Conservation (phyloP, 1,140 invertebrate species). For the Apis florea region DNA sequence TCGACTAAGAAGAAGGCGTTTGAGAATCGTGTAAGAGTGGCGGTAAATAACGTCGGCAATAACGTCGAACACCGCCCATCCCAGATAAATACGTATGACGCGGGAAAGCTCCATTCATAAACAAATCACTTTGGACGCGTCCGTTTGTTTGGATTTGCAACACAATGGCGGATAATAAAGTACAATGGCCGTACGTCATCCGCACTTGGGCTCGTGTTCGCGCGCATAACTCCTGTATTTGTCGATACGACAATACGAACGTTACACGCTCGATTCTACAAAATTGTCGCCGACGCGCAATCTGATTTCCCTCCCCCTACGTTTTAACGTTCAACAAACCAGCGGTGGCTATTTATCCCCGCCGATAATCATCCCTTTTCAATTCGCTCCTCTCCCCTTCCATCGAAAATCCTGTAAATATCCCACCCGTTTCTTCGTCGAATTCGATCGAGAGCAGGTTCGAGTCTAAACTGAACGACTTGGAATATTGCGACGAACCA, state of each 20-base stretch:
- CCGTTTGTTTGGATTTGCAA: slow-evolving; percentile 54
- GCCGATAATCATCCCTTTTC: no score
- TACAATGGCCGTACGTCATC: slow-evolving; percentile 47
- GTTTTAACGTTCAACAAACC: slow-evolving; percentile 37
- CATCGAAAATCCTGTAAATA: no score
- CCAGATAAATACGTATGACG: slow-evolving; percentile 58
- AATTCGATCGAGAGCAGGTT: no score
- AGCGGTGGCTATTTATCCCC: slow-evolving; percentile 33
- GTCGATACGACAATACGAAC: slow-evolving; percentile 36
- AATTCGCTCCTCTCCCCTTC: no score
- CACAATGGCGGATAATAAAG: slow-evolving; percentile 47
- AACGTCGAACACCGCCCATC: slow-evolving; percentile 18
- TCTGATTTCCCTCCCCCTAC: slow-evolving; percentile 32
- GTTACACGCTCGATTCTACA: slow-evolving; percentile 11
- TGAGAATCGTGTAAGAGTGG: no score
- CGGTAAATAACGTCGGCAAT: no score
- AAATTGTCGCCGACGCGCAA: slow-evolving; percentile 16
- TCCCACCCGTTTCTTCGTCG: no score
- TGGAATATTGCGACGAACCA: no score
- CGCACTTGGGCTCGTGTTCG: slow-evolving; percentile 34
- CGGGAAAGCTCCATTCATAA: slow-evolving; percentile 58
- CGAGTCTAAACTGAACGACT: no score
- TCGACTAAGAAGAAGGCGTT: no score
- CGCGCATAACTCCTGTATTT: slow-evolving; percentile 32
- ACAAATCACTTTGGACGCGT: slow-evolving; percentile 55